Conservation (phyloP, 2,113 vertebrate species). For the Ursus arctos region DNA sequence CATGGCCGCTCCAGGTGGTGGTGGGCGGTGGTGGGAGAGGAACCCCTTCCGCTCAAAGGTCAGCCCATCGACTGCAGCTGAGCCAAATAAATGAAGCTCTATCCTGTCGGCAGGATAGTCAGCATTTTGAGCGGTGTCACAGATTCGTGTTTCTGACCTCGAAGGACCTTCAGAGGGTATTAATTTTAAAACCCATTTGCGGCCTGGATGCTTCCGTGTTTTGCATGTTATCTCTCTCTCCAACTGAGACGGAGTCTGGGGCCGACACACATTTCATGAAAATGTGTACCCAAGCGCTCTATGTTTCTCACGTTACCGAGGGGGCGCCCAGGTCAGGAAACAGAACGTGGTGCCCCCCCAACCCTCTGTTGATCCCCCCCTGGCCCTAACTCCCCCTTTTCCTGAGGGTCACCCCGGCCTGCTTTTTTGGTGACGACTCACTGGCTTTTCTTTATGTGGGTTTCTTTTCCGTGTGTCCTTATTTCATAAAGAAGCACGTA, state of each 20-base stretch:
- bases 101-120: background rate
- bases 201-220: accelerated
- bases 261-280: background rate
- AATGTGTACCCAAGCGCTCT: background rate
- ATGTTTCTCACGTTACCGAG: background rate
- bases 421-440: background rate
- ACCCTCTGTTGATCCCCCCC: background rate
- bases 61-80: background rate
- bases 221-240: no score
- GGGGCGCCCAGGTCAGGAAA: background rate
- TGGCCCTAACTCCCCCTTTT: background rate
- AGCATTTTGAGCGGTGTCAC: accelerated
- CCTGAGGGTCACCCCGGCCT: background rate
- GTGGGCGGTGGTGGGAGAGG: background rate
- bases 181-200: background rate
- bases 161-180: background rate
- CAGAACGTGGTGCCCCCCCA: no score
- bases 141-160: background rate
- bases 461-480: background rate
- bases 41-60: background rate
- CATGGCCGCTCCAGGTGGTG: background rate
- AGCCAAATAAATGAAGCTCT: background rate
- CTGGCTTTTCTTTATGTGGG: background rate
- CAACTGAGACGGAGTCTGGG: background rate
- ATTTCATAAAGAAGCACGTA: accelerated